Evolutionary conservation across 2,113 vertebrate genomes (phyloP).

Genomic region (Falcunculus frontatus): DNA sequence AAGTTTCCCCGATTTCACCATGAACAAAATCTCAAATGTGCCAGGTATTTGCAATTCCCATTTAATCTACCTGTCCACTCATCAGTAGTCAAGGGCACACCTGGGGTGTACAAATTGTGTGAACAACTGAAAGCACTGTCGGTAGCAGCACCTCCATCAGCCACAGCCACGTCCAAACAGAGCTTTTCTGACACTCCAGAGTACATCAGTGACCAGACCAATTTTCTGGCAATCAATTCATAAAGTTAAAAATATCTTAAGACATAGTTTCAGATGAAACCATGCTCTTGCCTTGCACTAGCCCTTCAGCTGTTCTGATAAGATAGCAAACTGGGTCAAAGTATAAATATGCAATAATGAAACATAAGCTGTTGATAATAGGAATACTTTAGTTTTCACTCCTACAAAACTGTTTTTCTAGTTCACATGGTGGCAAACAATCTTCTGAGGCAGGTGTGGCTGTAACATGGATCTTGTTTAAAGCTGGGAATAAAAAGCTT

Average conservation of each 20-base stretch:
- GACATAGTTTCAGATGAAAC: background rate
- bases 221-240: background rate
- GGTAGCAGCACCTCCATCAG: background rate
- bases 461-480: background rate
- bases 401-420: background rate
- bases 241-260: background rate
- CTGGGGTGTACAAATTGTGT: background rate
- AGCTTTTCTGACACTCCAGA: background rate
- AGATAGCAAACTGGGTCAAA: background rate
- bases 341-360: background rate
- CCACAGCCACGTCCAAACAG: background rate
- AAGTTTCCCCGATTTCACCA: background rate
- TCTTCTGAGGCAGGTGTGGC: background rate
- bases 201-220: background rate
- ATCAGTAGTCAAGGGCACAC: background rate
- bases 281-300: background rate
- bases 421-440: background rate
- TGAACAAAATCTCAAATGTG: background rate
- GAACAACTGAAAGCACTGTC: background rate
- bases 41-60: background rate
- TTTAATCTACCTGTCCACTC: background rate
- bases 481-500: background rate
- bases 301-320: background rate
- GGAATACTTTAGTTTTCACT: background rate
- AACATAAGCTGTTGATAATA: background rate